Conservation (phyloP, 2,113 vertebrate species). For the Balaenoptera acutorostrata region DNA sequence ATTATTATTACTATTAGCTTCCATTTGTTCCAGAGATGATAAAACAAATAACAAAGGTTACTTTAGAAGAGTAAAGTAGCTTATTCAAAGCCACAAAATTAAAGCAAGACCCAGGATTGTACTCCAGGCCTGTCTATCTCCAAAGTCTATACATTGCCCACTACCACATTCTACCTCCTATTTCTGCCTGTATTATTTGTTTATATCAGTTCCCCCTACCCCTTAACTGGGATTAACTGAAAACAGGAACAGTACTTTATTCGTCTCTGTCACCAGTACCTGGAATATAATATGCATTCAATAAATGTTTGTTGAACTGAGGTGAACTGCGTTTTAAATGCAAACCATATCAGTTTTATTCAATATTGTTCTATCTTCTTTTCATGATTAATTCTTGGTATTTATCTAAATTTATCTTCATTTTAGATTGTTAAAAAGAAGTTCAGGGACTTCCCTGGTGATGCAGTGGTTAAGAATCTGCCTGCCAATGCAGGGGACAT, state of each 20-base stretch:
- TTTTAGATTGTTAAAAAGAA: slow-evolving; percentile 6
- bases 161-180: not conserved
- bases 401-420: slow-evolving; percentile 15
- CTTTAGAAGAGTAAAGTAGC: not conserved
- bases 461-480: too few species aligned
- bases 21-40: not conserved
- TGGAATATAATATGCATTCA: not conserved
- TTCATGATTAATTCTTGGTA: not conserved
- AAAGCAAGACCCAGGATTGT: not conserved
- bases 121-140: not conserved
- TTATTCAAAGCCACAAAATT: not conserved
- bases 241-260: slow-evolving; percentile 3
- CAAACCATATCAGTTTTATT: not conserved
- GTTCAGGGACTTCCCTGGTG: not conserved
- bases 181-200: not conserved
- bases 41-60: not conserved
- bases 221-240: not conserved
- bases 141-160: not conserved
- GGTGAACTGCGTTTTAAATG: not conserved
- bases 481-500: too few species aligned
- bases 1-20: not conserved
- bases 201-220: not conserved
- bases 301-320: not conserved
- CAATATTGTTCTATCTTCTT: not conserved
- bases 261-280: not conserved